Evolutionary conservation across 2,797 vertebrate genomes (phyloP), one percentile per base, ranked within the genome.

Genomic region (Phyllotis vaccarum): DNA sequence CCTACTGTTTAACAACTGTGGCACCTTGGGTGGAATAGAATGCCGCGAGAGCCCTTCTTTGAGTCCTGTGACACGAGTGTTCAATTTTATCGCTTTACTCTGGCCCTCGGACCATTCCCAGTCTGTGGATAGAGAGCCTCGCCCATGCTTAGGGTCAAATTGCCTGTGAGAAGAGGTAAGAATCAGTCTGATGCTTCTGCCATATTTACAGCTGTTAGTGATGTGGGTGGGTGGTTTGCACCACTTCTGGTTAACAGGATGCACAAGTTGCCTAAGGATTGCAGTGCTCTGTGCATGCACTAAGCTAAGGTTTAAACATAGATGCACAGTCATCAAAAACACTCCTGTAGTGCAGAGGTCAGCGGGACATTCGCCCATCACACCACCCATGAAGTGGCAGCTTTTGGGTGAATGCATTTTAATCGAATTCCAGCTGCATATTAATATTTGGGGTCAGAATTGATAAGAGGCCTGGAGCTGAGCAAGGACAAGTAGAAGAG

Each of bases 1-100:
- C 97, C 97, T 97, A 98, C 98, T 98, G 98, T 98, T 98, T 98
- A 98, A 96, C 85, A 92, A 93, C 95, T 66, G 92, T 94, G 96
- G 97, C 96, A 98, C 96, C 85, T 94, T 88, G 43, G 96, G 96
- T 97, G 96, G 97, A 98, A 98, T 7, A 96, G 90, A 97, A 97
- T 93, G 94, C 98, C 98, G 94, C 92, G 97, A 98, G 98, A 86
- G 90, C 97, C 91, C 43, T 94, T 82, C 95, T 97, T 95, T 62
- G 78, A 95, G 98, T 97, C 97, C 93, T 93, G 52, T 98, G 96
- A 97, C 10, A 96, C 97, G 97, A 98, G 97, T 46, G 86, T 92
- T 91, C 87, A 95, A 86, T 94, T 98, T 98, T 98, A 98, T 93
- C 89, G 86, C 95, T 98, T 98, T 98, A 96, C 98, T 98, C 95